Percentiles rank a stretch among this genome's conserved stretches.
phyloP scores from a whole-genome alignment of 2,888 invertebrate species.

The Parthenolecanium corni region DNA sequence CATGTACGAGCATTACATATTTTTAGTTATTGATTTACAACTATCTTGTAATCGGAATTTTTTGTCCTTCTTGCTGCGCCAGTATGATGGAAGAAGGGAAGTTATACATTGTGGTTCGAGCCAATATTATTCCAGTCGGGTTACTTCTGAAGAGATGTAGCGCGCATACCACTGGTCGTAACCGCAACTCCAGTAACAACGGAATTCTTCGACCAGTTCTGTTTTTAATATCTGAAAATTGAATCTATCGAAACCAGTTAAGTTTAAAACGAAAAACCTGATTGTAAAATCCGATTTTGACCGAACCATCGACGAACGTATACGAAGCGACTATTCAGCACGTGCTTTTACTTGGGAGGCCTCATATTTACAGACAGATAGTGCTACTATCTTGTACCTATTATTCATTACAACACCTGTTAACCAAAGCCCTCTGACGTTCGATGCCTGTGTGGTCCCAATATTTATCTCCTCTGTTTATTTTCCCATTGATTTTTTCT shows the following conservation, averaged over 20 bases:
- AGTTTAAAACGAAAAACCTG: conserved; percentile 21
- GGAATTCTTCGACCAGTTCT: conserved; percentile 14
- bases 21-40: too few species aligned
- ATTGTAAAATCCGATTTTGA: conserved; percentile 20
- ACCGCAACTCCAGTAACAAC: conserved; percentile 13
- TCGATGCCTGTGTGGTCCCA: conserved; percentile 26
- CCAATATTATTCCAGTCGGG: conserved; percentile 27
- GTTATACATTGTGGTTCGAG: conserved; percentile 28
- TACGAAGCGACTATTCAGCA: conserved; percentile 20
- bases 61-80: neutral
- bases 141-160: conserved; percentile 28
- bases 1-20: too few species aligned
- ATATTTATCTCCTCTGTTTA: conserved; percentile 16
- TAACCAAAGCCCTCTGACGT: conserved; percentile 11
- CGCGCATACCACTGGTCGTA: conserved; percentile 22
- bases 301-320: conserved; percentile 18
- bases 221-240: conserved; percentile 28
- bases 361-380: conserved; percentile 29
- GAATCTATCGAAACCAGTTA: conserved; percentile 28
- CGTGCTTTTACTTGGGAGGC: conserved; percentile 28
- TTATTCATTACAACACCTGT: conserved; percentile 29
- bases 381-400: conserved; percentile 29
- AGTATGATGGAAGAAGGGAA: conserved; percentile 17
- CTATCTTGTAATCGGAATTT: neutral
- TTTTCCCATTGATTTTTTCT: conserved; percentile 14